A percentile compares a stretch with the other conserved stretches of the same genome.
Evolutionary conservation across 2,797 vertebrate species (phyloP).

Genomic region (Phoxinus dragarum): DNA sequence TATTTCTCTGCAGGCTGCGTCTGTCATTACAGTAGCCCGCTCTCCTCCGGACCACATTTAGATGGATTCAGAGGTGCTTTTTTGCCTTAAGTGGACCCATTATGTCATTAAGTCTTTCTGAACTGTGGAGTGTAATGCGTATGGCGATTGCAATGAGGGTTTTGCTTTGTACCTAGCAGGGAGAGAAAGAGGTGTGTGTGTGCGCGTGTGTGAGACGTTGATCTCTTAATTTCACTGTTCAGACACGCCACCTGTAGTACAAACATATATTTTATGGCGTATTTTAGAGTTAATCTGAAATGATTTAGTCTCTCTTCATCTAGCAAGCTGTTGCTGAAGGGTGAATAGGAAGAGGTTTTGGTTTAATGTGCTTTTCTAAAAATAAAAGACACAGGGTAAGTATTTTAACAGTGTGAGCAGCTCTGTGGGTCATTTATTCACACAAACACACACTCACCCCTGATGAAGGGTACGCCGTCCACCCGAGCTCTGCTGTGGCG

Average conservation of each 20-base stretch:
- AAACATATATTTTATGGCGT: conserved; percentile 46
- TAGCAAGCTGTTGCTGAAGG: conserved; percentile 29
- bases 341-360: background rate
- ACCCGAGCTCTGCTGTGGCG: conserved; percentile 96
- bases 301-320: conserved; percentile 37
- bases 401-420: conserved; percentile 3
- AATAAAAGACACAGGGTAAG: background rate
- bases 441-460: conserved; percentile 84
- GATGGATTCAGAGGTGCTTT: conserved; percentile 72
- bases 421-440: conserved; percentile 21
- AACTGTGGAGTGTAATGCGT: conserved; percentile 76
- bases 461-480: conserved; percentile 95
- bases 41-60: conserved; percentile 63
- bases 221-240: conserved; percentile 53
- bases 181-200: conserved; percentile 9
- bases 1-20: background rate
- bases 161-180: conserved; percentile 41
- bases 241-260: conserved; percentile 63
- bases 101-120: conserved; percentile 82
- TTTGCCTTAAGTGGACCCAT: conserved; percentile 75
- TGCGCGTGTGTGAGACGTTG: conserved; percentile 13
- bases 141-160: conserved; percentile 61
- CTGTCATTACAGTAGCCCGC: conserved; percentile 10
- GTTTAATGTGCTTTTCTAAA: conserved; percentile 14
- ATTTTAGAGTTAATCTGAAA: conserved; percentile 47